These are phyloP conservation scores for Acanthurus tractus DNA, from an alignment of 2,797 vertebrate species.

Conservation along the genomic window DNA sequence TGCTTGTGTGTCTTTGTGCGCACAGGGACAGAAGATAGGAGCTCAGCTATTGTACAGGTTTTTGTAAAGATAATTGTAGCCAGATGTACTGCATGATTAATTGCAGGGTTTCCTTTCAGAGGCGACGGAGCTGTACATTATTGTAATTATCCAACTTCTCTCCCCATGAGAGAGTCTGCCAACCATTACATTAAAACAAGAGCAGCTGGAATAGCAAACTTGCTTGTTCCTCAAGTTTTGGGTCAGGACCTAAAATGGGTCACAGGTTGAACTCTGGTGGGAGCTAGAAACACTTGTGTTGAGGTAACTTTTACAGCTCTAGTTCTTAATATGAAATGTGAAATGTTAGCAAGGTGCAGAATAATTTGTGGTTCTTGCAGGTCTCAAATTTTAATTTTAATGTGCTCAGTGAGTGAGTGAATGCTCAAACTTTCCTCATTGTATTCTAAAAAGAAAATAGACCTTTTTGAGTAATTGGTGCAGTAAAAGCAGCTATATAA, in stretches of 20 bases:
- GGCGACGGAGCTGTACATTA: constrained; percentile 66
- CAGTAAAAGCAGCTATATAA: constrained; percentile 8
- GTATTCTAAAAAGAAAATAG: not conserved
- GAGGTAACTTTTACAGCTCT: not conserved
- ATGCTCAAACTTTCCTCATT: not conserved
- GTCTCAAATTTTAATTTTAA: not conserved
- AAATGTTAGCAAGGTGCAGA: not conserved
- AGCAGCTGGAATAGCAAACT: constrained; percentile 69
- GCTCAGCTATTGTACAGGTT: constrained; percentile 50
- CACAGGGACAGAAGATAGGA: constrained; percentile 15
- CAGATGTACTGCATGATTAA: constrained; percentile 74
- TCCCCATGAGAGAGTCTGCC: constrained; percentile 58
- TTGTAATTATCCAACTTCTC: constrained; percentile 65
- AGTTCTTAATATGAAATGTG: not conserved
- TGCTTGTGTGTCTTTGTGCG: not conserved
- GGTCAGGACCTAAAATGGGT: constrained; percentile 24
- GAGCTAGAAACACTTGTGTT: constrained; percentile 17
- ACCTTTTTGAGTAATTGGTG: not conserved
- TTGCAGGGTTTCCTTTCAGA: constrained; percentile 58
- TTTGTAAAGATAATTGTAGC: constrained; percentile 66
- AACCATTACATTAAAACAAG: constrained; percentile 58
- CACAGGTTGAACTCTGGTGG: constrained; percentile 19
- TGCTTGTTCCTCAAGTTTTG: constrained; percentile 21
- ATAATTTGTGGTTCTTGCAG: not conserved
- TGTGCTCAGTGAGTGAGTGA: too few species aligned